Evolutionary conservation across 2,888 invertebrate species (phyloP).

Genomic region (Magallana nippona): DNA sequence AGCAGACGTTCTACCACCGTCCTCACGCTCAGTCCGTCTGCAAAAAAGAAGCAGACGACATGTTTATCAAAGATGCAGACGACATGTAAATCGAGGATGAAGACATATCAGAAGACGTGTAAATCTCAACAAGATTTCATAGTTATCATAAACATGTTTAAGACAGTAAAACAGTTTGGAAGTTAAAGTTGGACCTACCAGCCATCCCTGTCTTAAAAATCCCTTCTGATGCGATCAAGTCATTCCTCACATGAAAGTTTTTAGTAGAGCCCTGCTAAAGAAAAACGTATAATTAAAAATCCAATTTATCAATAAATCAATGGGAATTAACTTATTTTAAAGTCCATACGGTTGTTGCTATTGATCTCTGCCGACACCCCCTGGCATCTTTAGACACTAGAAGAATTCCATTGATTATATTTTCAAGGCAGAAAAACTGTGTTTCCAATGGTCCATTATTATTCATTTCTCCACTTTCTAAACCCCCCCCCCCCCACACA

Average conservation of each 20-base stretch:
- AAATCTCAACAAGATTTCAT: no score
- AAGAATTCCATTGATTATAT: not conserved
- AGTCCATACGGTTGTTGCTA: not conserved
- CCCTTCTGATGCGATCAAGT: not conserved
- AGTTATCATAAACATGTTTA: no score
- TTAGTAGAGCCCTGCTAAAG: not conserved
- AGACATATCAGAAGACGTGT: no score
- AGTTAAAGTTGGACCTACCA: not conserved
- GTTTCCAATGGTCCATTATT: no score
- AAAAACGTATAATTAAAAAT: not conserved
- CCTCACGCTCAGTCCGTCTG: constrained; percentile 15
- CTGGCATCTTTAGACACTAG: not conserved
- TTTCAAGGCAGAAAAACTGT: not conserved
- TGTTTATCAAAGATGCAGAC: not conserved
- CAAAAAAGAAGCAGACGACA: not conserved
- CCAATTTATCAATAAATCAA: constrained; percentile 7
- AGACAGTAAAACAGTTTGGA: not conserved
- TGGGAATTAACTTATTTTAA: not conserved
- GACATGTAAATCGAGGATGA: not conserved
- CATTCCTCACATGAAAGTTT: not conserved
- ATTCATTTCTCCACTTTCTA: not conserved
- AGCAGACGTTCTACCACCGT: constrained; percentile 12
- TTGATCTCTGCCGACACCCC: not conserved
- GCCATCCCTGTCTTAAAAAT: not conserved
- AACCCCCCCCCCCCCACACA: not conserved